A percentile compares a stretch with the other conserved stretches of the same genome.
Evolutionary conservation across 1,140 invertebrate species (phyloP).

Genomic region (Diorhabda sublineata): DNA sequence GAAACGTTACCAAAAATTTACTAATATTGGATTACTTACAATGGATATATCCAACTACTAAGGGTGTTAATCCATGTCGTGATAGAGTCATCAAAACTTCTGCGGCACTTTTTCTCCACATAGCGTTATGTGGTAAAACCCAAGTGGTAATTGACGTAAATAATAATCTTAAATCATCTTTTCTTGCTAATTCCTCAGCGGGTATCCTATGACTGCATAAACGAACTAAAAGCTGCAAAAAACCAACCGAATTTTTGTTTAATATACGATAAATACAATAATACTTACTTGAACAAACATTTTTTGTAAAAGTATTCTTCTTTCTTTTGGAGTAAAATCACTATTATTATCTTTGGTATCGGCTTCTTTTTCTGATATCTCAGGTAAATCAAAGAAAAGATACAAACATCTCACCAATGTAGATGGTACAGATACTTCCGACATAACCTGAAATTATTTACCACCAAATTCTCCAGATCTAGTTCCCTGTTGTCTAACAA

Average conservation of each 20-base stretch:
- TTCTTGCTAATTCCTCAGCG: slow-evolving; percentile 91
- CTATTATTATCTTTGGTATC: slow-evolving; percentile 68
- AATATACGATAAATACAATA: not conserved
- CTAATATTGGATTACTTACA: slow-evolving; percentile 60
- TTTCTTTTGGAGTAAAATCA: slow-evolving; percentile 87
- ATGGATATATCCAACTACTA: slow-evolving; percentile 95
- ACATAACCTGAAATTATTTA: slow-evolving; percentile 74
- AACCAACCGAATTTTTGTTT: slow-evolving; percentile 15
- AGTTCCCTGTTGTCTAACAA: too few relatives aligned
- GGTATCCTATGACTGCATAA: slow-evolving; percentile 89
- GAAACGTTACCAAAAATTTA: not conserved
- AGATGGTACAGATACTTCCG: slow-evolving; percentile 89
- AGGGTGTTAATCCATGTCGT: slow-evolving; percentile 85
- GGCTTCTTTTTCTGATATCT: slow-evolving; percentile 76
- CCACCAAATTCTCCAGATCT: too few relatives aligned
- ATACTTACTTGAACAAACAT: slow-evolving; percentile 85
- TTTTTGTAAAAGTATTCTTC: slow-evolving; percentile 89
- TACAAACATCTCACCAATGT: slow-evolving; percentile 98
- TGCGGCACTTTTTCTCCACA: slow-evolving; percentile 95
- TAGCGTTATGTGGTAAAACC: slow-evolving; percentile 86
- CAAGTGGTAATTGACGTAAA: slow-evolving; percentile 96
- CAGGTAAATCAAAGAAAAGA: slow-evolving; percentile 96
- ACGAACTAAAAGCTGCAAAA: slow-evolving; percentile 78
- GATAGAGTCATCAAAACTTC: slow-evolving; percentile 96
- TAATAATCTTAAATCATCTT: slow-evolving; percentile 92